phyloP scores from a whole-genome alignment of 2,888 invertebrate genomes.

The Scrobipalpa atriplicella region DNA sequence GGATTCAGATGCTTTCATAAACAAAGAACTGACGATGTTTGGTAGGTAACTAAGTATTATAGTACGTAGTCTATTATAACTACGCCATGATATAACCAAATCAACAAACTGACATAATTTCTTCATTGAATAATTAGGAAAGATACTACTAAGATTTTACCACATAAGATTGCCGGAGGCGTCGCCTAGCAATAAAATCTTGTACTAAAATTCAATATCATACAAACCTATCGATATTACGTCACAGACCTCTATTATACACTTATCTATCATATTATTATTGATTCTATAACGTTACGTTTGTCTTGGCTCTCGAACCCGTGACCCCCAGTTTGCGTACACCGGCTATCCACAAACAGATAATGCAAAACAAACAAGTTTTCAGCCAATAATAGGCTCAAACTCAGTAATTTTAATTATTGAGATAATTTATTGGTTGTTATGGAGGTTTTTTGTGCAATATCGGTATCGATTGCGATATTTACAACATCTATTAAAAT shows the following conservation, averaged over 20 bases:
- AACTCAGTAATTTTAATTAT: background rate
- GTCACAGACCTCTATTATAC: constrained; percentile 12
- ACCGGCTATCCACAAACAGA: constrained; percentile 38
- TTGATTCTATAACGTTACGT: constrained; percentile 48
- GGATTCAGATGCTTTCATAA: too few species aligned
- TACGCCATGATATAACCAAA: too few species aligned
- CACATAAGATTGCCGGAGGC: too few species aligned
- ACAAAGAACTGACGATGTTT: too few species aligned
- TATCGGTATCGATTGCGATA: background rate
- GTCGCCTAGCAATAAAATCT: too few species aligned
- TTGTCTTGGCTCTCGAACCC: constrained; percentile 31
- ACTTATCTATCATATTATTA: constrained; percentile 41
- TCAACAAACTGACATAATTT: too few species aligned
- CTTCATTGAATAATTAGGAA: too few species aligned
- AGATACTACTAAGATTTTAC: too few species aligned
- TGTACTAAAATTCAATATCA: background rate
- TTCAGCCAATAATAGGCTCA: constrained; percentile 33
- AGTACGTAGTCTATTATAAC: too few species aligned
- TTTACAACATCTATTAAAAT: background rate
- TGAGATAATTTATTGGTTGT: constrained; percentile 25
- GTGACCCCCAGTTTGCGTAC: constrained; percentile 14
- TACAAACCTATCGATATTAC: background rate
- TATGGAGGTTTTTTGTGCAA: constrained; percentile 24
- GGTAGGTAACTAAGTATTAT: too few species aligned
- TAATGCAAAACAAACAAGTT: constrained; percentile 55